These are phyloP conservation scores for Molorchus minor DNA, from an alignment of 2,888 invertebrate genomes.

Conservation along the genomic window DNA sequence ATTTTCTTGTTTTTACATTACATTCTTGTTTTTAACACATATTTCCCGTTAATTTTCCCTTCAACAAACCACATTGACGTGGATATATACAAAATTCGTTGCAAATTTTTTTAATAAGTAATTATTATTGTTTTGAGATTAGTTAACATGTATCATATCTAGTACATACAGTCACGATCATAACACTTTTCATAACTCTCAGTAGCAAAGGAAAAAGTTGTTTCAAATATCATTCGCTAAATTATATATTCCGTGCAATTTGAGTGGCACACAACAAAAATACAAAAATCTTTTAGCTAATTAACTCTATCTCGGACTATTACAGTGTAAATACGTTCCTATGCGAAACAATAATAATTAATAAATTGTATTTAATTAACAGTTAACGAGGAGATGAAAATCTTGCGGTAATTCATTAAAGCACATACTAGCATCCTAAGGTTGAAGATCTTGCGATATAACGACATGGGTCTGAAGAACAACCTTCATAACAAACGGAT, in stretches of 20 bases:
- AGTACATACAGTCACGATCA: no score
- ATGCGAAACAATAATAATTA: background rate
- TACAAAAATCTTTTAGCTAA: background rate
- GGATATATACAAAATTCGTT: no score
- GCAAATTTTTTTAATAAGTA: no score
- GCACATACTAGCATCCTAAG: background rate
- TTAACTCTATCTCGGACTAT: background rate
- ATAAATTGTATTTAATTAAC: slow-evolving; percentile 8
- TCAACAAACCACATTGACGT: no score
- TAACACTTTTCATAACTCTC: background rate
- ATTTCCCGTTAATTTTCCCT: no score
- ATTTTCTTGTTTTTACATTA: no score
- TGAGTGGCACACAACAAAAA: background rate
- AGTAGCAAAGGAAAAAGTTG: background rate
- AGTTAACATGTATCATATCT: no score
- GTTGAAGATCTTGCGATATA: slow-evolving; percentile 12
- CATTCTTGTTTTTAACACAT: no score
- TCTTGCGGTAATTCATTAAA: slow-evolving; percentile 11
- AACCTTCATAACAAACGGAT: slow-evolving; percentile 6
- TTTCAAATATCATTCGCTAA: background rate
- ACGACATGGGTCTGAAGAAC: slow-evolving; percentile 10
- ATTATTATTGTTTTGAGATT: no score
- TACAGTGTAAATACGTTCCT: background rate
- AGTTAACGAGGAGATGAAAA: slow-evolving; percentile 1
- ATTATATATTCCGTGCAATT: background rate